A percentile compares a stretch with the other conserved stretches of the same genome.
These are phyloP conservation scores for Gymnocypris eckloni DNA, from an alignment of 2,797 vertebrate species.

Conservation along the genomic window DNA sequence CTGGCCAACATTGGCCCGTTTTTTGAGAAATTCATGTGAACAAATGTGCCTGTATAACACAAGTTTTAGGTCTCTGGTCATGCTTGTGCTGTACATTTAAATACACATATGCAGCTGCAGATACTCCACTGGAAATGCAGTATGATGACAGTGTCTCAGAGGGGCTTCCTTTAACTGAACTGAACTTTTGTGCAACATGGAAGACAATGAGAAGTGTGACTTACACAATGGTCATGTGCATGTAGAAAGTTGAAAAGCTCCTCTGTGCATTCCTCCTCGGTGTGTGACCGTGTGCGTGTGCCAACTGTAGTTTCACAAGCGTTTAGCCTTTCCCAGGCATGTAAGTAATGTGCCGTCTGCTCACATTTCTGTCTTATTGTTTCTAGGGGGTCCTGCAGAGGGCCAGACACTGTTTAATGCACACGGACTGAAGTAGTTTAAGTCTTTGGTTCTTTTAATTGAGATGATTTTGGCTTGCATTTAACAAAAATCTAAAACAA, in stretches of 20 bases:
- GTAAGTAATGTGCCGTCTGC: conserved; percentile 83
- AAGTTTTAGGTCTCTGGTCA: neutral
- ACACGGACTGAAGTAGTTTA: too few relatives aligned
- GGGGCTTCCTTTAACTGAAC: conserved; percentile 71
- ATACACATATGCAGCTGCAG: conserved; percentile 47
- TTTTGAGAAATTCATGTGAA: neutral
- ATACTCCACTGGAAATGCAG: conserved; percentile 6
- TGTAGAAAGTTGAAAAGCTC: conserved; percentile 94
- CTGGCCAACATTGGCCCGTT: too few relatives aligned
- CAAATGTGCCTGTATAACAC: conserved; percentile 51
- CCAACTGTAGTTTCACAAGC: conserved; percentile 81
- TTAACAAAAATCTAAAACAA: too few relatives aligned
- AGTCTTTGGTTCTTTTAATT: too few relatives aligned
- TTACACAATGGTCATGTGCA: conserved; percentile 92
- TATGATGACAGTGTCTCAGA: neutral
- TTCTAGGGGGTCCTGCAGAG: conserved; percentile 85
- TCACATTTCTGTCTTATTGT: conserved; percentile 83
- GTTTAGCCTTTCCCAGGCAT: conserved; percentile 83
- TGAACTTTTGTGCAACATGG: conserved; percentile 76
- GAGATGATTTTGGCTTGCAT: too few relatives aligned
- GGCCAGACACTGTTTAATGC: conserved; percentile 16
- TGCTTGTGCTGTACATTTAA: neutral
- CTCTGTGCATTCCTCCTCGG: conserved; percentile 85
- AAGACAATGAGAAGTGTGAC: conserved; percentile 61
- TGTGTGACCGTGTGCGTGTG: conserved; percentile 82